Evolutionary conservation across 2,888 invertebrate species (phyloP), one percentile per base, ranked within the genome.

Genomic region (Falcaria lacertinaria): DNA sequence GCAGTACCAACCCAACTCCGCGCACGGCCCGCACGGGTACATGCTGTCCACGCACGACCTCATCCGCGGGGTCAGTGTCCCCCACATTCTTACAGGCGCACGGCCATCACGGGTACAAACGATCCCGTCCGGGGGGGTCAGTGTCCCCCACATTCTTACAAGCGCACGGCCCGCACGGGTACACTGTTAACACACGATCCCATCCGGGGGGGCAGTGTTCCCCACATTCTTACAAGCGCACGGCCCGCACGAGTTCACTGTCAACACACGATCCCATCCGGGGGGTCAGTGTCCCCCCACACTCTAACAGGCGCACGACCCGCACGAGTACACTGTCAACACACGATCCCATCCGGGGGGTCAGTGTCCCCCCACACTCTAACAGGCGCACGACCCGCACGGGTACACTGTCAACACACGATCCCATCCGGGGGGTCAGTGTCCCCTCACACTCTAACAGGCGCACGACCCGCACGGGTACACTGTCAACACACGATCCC

Each of bases 1-100:
- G 75, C 89, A 92, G 43, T 88, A 92, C 63, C 93, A 93, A 64
- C 91, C 92, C 1, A 87, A 83, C 59, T 62, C 80, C 0, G 58
- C 76, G 3, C 80, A 75, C 50, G 87, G 89, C 0, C 69, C 80
- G 0, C 87, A 89, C 57, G 79, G 80, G 2, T 88, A 84, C 63
- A 13, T 69, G n/a, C 60, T 88, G 11, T 64, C 72, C 2, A 47
- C 72, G 0, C 41, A 45, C 2, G 70, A 69, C 1, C 57, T 60
- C 41, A 60, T 76, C 7, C 28, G 28, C 8, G 28, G 28, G 28
- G 28, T 28, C 28, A 28, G 28, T 28, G 11, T n/a, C n/a, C n/a
- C n/a, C n/a, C n/a, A n/a, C n/a, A n/a, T n/a, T n/a, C n/a, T n/a
- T n/a, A n/a, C n/a, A n/a, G n/a, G n/a, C n/a, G n/a, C n/a, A n/a